phyloP scores from a whole-genome alignment of 2,113 vertebrate species.

The Apistogramma diplotaenia region DNA sequence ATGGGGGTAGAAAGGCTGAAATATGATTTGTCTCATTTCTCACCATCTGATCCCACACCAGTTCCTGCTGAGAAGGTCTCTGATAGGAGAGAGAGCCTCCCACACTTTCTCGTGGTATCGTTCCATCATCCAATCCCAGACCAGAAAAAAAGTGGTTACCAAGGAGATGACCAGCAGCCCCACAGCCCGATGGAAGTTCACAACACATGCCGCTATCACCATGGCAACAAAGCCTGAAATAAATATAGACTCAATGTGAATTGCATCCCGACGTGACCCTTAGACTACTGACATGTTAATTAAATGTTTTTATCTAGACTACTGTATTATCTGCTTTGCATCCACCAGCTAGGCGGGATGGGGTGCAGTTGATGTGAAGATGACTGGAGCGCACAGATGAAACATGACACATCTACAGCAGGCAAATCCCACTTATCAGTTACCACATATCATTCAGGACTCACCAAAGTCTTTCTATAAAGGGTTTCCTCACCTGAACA shows the following conservation, averaged over 20 bases:
- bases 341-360: neutral
- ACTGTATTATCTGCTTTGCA: neutral
- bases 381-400: neutral
- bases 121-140: conserved; percentile 82
- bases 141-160: conserved; percentile 76
- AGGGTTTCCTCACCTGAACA: neutral
- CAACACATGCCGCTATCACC: conserved; percentile 79
- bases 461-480: neutral
- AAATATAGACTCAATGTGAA: conserved; percentile 14
- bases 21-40: conserved; percentile 31
- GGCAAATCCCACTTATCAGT: neutral
- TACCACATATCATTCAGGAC: neutral
- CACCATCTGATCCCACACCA: conserved; percentile 86
- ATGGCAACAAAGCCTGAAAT: conserved; percentile 77
- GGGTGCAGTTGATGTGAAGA: neutral
- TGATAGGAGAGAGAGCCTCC: conserved; percentile 60
- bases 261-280: neutral
- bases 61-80: conserved; percentile 62
- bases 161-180: conserved; percentile 80
- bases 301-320: neutral
- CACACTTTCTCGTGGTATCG: conserved; percentile 75
- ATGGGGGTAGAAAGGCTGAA: neutral
- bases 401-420: neutral
- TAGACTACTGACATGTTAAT: neutral
- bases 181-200: conserved; percentile 83